Conservation (phyloP, 1,140 invertebrate species). For the Scaptomyza montana region DNA sequence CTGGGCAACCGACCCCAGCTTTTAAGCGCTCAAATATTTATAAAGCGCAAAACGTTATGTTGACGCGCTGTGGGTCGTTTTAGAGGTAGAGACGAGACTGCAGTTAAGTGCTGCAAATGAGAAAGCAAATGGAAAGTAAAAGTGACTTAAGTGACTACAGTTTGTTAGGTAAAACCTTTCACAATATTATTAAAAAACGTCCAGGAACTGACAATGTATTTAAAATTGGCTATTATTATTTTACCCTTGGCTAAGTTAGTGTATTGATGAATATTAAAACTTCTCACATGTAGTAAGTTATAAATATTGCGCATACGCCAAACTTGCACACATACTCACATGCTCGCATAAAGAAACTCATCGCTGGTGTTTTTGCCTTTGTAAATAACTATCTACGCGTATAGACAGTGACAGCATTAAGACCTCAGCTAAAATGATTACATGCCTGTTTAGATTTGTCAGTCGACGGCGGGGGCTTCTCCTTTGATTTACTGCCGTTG, state of each 20-base stretch:
- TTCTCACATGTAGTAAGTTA: neutral
- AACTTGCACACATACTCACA: conserved; percentile 10
- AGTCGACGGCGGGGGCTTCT: conserved; percentile 43
- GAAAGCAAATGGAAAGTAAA: conserved; percentile 51
- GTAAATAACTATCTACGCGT: conserved; percentile 69
- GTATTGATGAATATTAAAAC: neutral
- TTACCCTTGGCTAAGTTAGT: neutral
- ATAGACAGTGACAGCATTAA: conserved; percentile 66
- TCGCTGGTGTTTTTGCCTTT: conserved; percentile 50
- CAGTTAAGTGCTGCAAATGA: conserved; percentile 62
- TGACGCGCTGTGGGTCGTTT: conserved; percentile 44
- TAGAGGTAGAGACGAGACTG: conserved; percentile 21
- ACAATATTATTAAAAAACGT: neutral
- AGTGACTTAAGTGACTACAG: conserved; percentile 29
- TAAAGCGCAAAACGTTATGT: conserved; percentile 71
- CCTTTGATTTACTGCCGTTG: conserved; percentile 43
- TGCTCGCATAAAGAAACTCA: conserved; percentile 14
- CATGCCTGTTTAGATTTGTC: conserved; percentile 82
- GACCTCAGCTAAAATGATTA: conserved; percentile 80
- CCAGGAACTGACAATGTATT: too few species aligned
- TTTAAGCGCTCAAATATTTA: conserved; percentile 79
- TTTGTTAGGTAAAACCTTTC: conserved; percentile 9
- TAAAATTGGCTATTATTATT: too few species aligned
- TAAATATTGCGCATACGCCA: conserved; percentile 55
- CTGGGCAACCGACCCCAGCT: conserved; percentile 46